Evolutionary conservation across 2,797 vertebrate genomes (phyloP), one percentile per base, ranked within the genome.

Genomic region (Peromyscus aztecus): DNA sequence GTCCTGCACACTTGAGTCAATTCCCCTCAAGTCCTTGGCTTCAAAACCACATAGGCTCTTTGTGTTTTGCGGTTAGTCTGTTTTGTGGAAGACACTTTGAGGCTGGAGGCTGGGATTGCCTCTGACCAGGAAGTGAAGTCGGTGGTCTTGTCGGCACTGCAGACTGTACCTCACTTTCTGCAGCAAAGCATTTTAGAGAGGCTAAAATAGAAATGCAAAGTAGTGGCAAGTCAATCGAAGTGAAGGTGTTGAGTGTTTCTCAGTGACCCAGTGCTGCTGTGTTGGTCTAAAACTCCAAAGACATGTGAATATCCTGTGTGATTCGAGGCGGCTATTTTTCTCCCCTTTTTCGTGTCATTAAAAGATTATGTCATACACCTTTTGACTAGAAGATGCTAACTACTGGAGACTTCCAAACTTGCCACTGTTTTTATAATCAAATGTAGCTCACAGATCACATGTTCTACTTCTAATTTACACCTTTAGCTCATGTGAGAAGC

Each of bases 121-220:
- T 94, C 96, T 92, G 97, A 98, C 96, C 96, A 95, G 97, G 97
- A 98, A 98, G 97, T 96, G 96, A 98, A 97, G 94, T 97, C 98
- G 97, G 91, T 89, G 94, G 98, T 96, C 89, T 82, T 81, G 76
- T 82, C 57, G 95, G 93, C 90, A 95, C 85, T 71, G 77, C 46
- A 7, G 8, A 97, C 95, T 96, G 93, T 95, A n/a, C 69, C 37
- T 89, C 93, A 71, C 90, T 77, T 96, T 98, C 95, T 95, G 73
- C 82, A 97, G 81, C 92, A 76, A 88, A 90, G 95, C 83, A 61
- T 61, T 94, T 37, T 21, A 73, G 82, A 93, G 29, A 46, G 2
- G 16, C 31, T 61, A 31, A 49, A 57, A 94, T 40, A 27, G 93
- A 97, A 97, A 96, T 88, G n/a, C 85, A 97, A 75, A 90, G 37